Conservation (phyloP, 2,113 vertebrate genomes). For the Stegastes partitus region DNA sequence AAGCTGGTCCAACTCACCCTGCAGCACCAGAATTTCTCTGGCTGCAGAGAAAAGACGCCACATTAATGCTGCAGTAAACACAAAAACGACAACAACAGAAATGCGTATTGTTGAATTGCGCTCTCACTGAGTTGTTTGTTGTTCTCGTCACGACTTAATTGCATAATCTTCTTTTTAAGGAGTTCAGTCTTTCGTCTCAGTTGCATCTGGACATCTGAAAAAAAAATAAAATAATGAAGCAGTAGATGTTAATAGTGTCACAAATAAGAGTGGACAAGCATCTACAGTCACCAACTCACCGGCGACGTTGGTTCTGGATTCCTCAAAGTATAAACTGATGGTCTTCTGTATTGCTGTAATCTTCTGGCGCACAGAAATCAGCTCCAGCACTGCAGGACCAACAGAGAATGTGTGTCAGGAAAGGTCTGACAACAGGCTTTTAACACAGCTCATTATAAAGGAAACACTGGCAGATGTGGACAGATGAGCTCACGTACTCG, state of each 20-base stretch:
- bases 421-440: not conserved
- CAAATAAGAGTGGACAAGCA: not conserved
- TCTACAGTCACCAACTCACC: conserved; percentile 18
- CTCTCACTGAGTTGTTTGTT: conserved; percentile 55
- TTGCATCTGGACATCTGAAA: conserved; percentile 36
- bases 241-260: not conserved
- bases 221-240: not conserved
- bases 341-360: conserved; percentile 11
- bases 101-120: not conserved
- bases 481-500: conserved; percentile 13
- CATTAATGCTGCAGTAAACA: not conserved
- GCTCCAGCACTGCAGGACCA: conserved; percentile 53
- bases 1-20: not conserved
- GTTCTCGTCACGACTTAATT: not conserved
- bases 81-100: not conserved
- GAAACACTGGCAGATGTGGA: not conserved
- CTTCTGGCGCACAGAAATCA: conserved; percentile 41
- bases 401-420: not conserved
- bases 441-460: not conserved
- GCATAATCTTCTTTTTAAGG: conserved; percentile 49
- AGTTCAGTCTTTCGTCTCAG: not conserved
- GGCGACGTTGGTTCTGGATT: not conserved
- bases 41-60: conserved; percentile 26
- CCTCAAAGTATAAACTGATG: not conserved
- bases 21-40: conserved; percentile 51